Evolutionary conservation across 2,888 invertebrate species (phyloP).

Genomic region (Beris chalybata): DNA sequence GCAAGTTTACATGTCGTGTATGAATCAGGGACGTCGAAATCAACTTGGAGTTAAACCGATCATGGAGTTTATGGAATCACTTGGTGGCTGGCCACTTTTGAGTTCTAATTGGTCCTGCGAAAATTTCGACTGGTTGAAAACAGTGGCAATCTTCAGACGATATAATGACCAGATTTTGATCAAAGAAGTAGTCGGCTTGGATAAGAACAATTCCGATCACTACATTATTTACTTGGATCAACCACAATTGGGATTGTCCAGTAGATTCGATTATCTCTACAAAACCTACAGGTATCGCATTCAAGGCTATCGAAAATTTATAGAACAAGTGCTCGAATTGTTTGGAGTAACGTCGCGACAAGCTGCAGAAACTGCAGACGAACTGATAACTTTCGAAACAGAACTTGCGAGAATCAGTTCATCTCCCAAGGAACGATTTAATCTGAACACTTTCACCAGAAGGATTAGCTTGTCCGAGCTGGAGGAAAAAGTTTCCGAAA

Average conservation of each 20-base stretch:
- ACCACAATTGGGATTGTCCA: constrained; percentile 71
- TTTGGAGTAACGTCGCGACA: constrained; percentile 64
- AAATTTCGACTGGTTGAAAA: constrained; percentile 67
- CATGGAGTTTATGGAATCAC: constrained; percentile 63
- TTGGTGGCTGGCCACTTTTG: constrained; percentile 85
- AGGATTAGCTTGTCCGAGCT: constrained; percentile 71
- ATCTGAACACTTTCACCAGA: constrained; percentile 75
- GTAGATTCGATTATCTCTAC: constrained; percentile 71
- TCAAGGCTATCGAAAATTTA: constrained; percentile 73
- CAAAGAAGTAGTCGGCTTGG: constrained; percentile 70
- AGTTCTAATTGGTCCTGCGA: constrained; percentile 63
- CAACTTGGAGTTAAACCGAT: constrained; percentile 70
- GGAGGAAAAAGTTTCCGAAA: constrained; percentile 64
- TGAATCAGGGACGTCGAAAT: constrained; percentile 73
- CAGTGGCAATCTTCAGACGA: constrained; percentile 68
- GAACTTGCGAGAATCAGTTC: constrained; percentile 63
- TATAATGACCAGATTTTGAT: constrained; percentile 79
- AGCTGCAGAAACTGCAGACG: neutral
- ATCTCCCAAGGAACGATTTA: constrained; percentile 71
- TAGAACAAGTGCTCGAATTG: constrained; percentile 67
- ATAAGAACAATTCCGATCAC: constrained; percentile 79
- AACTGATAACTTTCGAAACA: constrained; percentile 5
- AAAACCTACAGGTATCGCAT: constrained; percentile 64
- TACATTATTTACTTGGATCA: constrained; percentile 86
- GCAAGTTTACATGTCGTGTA: constrained; percentile 76